Conservation (phyloP, 2,797 vertebrate species). For the Micromesistius poutassou region DNA sequence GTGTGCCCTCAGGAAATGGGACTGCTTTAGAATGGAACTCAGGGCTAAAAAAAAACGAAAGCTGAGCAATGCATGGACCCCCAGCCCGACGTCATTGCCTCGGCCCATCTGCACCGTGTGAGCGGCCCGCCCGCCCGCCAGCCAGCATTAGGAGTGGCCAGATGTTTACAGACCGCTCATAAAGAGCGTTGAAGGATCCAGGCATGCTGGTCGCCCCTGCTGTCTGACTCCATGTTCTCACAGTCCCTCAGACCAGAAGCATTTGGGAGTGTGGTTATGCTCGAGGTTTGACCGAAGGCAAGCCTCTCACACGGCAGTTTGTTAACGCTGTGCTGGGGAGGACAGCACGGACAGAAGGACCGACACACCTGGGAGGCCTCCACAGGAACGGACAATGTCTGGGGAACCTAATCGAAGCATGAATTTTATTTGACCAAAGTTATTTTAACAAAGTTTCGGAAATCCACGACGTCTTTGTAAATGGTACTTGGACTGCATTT, state of each 20-base stretch:
- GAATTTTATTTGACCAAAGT: not conserved
- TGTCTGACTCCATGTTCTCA: slow-evolving; percentile 49
- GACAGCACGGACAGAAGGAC: not conserved
- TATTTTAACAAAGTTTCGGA: not conserved
- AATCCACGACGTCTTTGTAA: not conserved
- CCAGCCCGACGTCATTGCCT: slow-evolving; percentile 57
- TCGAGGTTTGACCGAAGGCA: slow-evolving; percentile 36
- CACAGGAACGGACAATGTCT: not conserved
- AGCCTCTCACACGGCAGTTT: slow-evolving; percentile 49
- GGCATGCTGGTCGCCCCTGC: slow-evolving; percentile 54
- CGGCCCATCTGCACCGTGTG: slow-evolving; percentile 59
- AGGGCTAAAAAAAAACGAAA: slow-evolving; percentile 53
- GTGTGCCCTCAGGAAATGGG: slow-evolving; percentile 71
- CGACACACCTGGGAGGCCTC: not conserved
- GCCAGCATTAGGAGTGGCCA: slow-evolving; percentile 64
- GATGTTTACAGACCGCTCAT: slow-evolving; percentile 68
- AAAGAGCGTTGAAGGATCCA: slow-evolving; percentile 67
- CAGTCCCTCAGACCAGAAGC: slow-evolving; percentile 53
- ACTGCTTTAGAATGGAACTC: slow-evolving; percentile 73
- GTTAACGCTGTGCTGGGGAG: slow-evolving; percentile 39
- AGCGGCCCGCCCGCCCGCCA: slow-evolving; percentile 28
- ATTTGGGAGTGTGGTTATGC: slow-evolving; percentile 34
- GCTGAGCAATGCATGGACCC: slow-evolving; percentile 63
- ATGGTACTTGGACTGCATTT: too few relatives aligned
- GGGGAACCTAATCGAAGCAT: not conserved